phyloP scores from a whole-genome alignment of 2,113 vertebrate species.

The Hemiprocne comata region DNA sequence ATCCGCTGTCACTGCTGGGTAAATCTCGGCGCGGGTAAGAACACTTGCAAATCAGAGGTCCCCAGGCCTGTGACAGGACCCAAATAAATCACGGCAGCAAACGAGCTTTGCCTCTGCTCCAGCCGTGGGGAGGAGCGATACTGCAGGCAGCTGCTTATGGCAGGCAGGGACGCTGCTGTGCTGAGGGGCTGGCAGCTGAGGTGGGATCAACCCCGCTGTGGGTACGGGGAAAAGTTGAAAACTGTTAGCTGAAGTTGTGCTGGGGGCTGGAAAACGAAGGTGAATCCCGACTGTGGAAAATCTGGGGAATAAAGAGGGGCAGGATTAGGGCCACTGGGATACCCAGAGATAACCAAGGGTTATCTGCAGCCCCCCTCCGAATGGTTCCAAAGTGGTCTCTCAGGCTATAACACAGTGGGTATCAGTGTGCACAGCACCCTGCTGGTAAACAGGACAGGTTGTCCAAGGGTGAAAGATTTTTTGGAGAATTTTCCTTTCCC shows the following conservation, averaged over 20 bases:
- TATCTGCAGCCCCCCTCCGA: accelerated
- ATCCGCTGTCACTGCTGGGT: background rate
- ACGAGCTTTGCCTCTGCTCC: background rate
- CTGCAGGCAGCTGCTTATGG: background rate
- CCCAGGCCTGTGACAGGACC: background rate
- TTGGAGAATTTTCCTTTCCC: background rate
- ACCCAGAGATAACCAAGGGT: accelerated
- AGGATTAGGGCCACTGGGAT: background rate
- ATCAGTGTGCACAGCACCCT: accelerated
- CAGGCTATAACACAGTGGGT: accelerated
- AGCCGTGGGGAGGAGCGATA: accelerated
- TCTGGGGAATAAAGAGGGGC: background rate
- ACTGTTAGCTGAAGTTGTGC: background rate
- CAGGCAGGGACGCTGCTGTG: accelerated
- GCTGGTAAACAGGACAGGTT: accelerated
- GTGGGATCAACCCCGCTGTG: accelerated
- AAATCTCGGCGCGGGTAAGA: background rate
- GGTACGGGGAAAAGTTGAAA: background rate
- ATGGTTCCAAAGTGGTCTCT: accelerated
- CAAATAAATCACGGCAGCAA: background rate
- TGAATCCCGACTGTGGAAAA: background rate
- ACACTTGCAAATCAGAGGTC: slow-evolving; percentile 7
- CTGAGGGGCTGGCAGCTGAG: background rate
- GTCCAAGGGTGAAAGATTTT: background rate
- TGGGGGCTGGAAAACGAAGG: background rate